A percentile compares a stretch with the other conserved stretches of the same genome.
phyloP scores from a whole-genome alignment of 2,888 invertebrate genomes.

The Masnerella sp. region DNA sequence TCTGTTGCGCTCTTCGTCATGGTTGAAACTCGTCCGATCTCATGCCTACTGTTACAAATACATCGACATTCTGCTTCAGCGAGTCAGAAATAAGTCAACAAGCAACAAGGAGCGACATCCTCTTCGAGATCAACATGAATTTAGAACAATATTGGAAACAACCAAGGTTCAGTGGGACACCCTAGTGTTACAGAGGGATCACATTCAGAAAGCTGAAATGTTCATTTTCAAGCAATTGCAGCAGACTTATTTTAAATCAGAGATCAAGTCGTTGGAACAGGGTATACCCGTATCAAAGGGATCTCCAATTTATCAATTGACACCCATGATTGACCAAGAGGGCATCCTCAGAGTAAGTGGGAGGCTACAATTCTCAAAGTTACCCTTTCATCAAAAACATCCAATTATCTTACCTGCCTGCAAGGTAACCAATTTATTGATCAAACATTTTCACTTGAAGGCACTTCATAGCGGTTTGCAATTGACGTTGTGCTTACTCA shows the following conservation, averaged over 20 bases:
- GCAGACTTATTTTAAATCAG: too few species aligned
- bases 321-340: not conserved
- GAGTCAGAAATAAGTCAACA: not conserved
- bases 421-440: not conserved
- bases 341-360: not conserved
- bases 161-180: not conserved
- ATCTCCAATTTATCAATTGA: too few species aligned
- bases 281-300: too few species aligned
- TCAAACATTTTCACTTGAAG: not conserved
- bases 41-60: not conserved
- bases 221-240: not conserved
- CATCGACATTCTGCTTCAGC: not conserved
- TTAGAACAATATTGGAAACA: not conserved
- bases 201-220: not conserved
- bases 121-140: constrained; percentile 2
- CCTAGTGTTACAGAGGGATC: not conserved
- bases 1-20: not conserved
- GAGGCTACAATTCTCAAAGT: not conserved
- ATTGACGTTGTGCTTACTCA: not conserved
- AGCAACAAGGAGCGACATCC: not conserved
- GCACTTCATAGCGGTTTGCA: constrained; percentile 1
- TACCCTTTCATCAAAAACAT: not conserved
- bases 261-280: too few species aligned
- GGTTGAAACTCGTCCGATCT: constrained; percentile 3
- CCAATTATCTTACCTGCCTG: not conserved